Evolutionary conservation across 2,888 invertebrate genomes (phyloP).

Genomic region (Litoditis marina): DNA sequence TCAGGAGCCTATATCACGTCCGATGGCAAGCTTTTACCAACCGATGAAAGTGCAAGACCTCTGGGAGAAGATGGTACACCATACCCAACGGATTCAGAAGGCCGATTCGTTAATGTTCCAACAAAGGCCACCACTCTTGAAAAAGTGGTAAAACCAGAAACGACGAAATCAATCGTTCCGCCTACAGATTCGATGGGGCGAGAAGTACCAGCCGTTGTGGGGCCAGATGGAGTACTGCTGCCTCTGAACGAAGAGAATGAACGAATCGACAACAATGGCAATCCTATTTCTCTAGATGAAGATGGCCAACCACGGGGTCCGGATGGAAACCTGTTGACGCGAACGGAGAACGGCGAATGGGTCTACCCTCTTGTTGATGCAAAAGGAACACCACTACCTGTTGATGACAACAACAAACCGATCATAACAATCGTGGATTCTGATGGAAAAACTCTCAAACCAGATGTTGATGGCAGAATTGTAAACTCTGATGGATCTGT

Average conservation of each 20-base stretch:
- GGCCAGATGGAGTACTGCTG: slow-evolving; percentile 25
- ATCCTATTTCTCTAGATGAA: slow-evolving; percentile 36
- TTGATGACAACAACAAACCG: not conserved
- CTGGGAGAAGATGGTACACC: slow-evolving; percentile 24
- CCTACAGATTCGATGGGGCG: too few relatives aligned
- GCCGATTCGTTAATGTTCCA: too few relatives aligned
- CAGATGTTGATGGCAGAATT: slow-evolving; percentile 31
- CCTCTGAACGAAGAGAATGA: slow-evolving; percentile 14
- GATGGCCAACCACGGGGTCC: slow-evolving; percentile 44
- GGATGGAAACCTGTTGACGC: slow-evolving; percentile 36
- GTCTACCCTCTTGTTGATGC: slow-evolving; percentile 33
- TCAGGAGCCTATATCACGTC: slow-evolving; percentile 17
- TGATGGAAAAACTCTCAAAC: slow-evolving; percentile 28
- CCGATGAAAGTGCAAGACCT: slow-evolving; percentile 20
- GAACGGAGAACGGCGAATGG: slow-evolving; percentile 50
- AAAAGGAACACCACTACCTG: not conserved
- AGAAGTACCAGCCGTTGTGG: slow-evolving; percentile 30
- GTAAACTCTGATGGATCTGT: slow-evolving; percentile 33
- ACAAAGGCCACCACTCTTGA: too few relatives aligned
- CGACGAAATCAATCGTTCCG: not conserved
- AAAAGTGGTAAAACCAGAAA: too few relatives aligned
- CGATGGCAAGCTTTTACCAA: slow-evolving; percentile 23
- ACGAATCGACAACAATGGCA: slow-evolving; percentile 40
- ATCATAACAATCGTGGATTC: slow-evolving; percentile 12
- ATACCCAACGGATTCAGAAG: slow-evolving; percentile 21